Conservation (phyloP, 2,888 invertebrate genomes). For the Trissolcus japonicus region DNA sequence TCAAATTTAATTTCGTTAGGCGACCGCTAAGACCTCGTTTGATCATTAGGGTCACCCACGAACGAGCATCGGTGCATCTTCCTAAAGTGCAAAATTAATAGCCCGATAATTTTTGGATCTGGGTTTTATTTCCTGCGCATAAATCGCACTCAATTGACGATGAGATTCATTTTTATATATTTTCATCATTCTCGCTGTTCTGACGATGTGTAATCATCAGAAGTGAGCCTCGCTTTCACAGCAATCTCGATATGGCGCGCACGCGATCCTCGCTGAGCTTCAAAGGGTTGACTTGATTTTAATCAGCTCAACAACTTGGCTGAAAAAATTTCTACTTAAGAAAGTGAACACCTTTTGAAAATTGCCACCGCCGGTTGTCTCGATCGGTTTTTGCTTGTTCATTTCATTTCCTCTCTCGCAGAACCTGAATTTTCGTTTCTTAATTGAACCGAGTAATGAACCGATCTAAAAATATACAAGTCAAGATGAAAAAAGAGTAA, state of each 20-base stretch:
- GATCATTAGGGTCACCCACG: conserved; percentile 42
- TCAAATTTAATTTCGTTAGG: conserved; percentile 31
- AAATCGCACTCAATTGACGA: conserved; percentile 40
- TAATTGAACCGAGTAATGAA: background rate
- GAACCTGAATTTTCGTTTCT: background rate
- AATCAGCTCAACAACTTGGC: background rate
- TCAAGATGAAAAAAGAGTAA: conserved; percentile 6
- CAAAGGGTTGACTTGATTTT: conserved; percentile 32
- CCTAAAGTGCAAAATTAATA: conserved; percentile 50
- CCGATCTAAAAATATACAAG: background rate
- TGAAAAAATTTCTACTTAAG: conserved; percentile 8
- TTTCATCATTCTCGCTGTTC: conserved; percentile 31
- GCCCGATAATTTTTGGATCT: conserved; percentile 46
- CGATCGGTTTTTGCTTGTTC: background rate
- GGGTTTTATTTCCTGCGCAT: conserved; percentile 54
- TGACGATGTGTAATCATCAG: conserved; percentile 43
- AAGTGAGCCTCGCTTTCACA: conserved; percentile 46
- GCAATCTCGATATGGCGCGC: conserved; percentile 44
- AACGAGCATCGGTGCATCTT: conserved; percentile 33
- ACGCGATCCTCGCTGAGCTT: conserved; percentile 48
- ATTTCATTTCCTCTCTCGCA: background rate
- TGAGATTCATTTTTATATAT: conserved; percentile 26
- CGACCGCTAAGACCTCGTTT: conserved; percentile 13
- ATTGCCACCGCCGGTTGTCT: conserved; percentile 24
- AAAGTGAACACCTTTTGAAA: conserved; percentile 28